These are phyloP conservation scores for Bembecia ichneumoniformis DNA, from an alignment of 2,888 invertebrate genomes.

Conservation along the genomic window DNA sequence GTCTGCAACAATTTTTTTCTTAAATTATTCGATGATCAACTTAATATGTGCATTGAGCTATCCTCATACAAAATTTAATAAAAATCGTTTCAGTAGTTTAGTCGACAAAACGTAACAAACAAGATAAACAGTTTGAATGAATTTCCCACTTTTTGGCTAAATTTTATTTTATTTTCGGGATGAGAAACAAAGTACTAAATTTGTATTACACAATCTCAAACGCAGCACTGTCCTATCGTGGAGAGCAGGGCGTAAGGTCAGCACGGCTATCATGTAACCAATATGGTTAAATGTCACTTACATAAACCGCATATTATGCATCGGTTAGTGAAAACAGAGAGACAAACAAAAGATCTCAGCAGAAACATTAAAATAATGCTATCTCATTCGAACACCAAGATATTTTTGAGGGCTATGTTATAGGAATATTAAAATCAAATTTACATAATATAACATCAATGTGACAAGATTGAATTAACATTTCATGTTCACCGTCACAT, in stretches of 20 bases:
- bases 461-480: constrained; percentile 56
- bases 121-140: no score
- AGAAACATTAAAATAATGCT: constrained; percentile 3
- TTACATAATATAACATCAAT: constrained; percentile 39
- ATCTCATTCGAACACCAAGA: constrained; percentile 10
- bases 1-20: no score
- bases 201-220: background rate
- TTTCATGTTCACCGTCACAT: constrained; percentile 33
- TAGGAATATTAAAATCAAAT: constrained; percentile 22
- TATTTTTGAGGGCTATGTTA: constrained; percentile 2
- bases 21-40: no score
- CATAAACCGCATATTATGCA: background rate
- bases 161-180: no score
- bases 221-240: background rate
- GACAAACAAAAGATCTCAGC: no score
- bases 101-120: no score
- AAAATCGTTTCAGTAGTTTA: no score
- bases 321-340: no score
- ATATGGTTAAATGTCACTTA: background rate
- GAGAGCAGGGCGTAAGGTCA: background rate
- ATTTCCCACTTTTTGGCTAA: no score
- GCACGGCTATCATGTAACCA: background rate
- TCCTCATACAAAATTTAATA: no score
- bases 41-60: no score
- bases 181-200: no score